Evolutionary conservation across 2,888 invertebrate genomes (phyloP).

Genomic region (Leucophenga maculata): DNA sequence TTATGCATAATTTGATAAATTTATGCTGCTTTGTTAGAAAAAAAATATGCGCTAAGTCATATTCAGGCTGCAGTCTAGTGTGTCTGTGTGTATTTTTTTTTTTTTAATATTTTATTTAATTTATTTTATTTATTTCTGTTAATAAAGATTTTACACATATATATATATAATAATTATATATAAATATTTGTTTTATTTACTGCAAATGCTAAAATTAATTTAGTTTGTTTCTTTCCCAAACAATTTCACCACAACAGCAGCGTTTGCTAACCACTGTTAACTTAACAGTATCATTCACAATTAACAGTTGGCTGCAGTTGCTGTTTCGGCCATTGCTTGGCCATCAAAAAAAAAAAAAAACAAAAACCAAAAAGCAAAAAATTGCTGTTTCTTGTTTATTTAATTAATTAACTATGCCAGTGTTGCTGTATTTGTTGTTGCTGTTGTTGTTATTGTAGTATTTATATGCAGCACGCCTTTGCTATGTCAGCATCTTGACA

Average conservation of each 20-base stretch:
- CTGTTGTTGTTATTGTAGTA: conserved; percentile 40
- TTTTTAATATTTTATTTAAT: too few relatives aligned
- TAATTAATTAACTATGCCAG: not conserved
- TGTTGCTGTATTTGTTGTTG: conserved; percentile 29
- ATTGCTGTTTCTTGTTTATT: conserved; percentile 6
- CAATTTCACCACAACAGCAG: conserved; percentile 14
- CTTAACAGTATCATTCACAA: not conserved
- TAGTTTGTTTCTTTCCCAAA: conserved; percentile 46
- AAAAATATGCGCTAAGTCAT: conserved; percentile 30
- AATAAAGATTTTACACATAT: conserved; percentile 45
- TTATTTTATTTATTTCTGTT: conserved; percentile 27
- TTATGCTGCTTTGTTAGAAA: conserved; percentile 34
- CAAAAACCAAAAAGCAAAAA: not conserved
- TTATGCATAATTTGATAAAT: conserved; percentile 37
- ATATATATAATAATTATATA: conserved; percentile 37
- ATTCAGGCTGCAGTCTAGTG: conserved; percentile 59
- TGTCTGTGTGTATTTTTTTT: conserved; percentile 32
- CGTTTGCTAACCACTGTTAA: conserved; percentile 1
- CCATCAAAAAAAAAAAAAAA: not conserved
- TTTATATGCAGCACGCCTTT: conserved; percentile 66
- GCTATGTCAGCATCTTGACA: conserved; percentile 96
- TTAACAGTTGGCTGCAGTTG: not conserved
- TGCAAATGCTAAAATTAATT: conserved; percentile 63
- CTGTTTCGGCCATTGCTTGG: not conserved
- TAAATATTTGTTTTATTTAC: conserved; percentile 43